These are phyloP conservation scores for Hermetia illucens DNA, from an alignment of 1,140 invertebrate species.

Conservation along the genomic window DNA sequence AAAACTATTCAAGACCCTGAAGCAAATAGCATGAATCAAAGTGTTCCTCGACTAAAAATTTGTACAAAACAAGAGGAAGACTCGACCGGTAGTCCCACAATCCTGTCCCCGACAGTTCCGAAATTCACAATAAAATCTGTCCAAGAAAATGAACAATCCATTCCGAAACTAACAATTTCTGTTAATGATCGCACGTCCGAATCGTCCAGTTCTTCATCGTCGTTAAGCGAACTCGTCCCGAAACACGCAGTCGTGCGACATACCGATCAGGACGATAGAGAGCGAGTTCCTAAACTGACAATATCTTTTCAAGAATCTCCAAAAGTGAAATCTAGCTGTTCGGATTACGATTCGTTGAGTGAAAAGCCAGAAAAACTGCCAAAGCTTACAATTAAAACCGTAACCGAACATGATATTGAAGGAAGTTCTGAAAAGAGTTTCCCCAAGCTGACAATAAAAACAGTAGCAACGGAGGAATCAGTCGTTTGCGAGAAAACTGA, in stretches of 20 bases:
- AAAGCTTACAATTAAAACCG: conserved; percentile 11
- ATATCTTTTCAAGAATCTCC: conserved; percentile 17
- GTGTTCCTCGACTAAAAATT: too few species aligned
- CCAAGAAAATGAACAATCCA: neutral
- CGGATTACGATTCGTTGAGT: too few species aligned
- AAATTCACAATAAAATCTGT: conserved; percentile 17
- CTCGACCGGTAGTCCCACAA: too few species aligned
- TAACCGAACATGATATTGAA: too few species aligned
- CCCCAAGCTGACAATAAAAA: too few species aligned
- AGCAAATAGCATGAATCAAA: conserved; percentile 25
- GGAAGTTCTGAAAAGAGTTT: too few species aligned
- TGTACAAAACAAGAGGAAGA: too few species aligned
- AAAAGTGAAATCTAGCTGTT: too few species aligned
- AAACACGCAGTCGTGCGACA: neutral
- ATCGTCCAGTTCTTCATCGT: neutral
- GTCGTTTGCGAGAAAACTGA: too few species aligned
- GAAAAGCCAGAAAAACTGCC: conserved; percentile 9
- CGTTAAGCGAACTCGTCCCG: neutral
- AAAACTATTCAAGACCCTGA: conserved; percentile 13
- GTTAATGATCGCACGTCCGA: neutral
- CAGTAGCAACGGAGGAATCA: too few species aligned
- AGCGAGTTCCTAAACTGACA: conserved; percentile 18
- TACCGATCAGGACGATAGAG: neutral
- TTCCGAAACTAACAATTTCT: conserved; percentile 9
- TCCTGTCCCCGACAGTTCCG: conserved; percentile 21